Evolutionary conservation across 1,140 invertebrate species (phyloP), one percentile per base, ranked within the genome.

Genomic region (Mercenaria mercenaria): DNA sequence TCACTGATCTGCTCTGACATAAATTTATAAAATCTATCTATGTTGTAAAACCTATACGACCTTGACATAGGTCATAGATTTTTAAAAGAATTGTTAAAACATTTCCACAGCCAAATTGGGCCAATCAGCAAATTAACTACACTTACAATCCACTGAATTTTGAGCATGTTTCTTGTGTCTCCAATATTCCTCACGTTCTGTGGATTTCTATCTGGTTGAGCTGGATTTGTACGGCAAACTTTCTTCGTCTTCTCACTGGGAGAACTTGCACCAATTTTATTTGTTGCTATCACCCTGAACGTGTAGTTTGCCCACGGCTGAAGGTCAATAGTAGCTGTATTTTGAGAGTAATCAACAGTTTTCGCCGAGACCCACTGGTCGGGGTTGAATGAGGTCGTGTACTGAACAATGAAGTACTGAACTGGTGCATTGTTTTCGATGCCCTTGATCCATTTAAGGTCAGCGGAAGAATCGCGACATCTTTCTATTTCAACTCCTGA

Each of bases 271-370:
- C 99, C 99, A 92, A 99, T 98, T 96, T 99, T 99, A 96, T 99
- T 99, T 94, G 97, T 97, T 0, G 99, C 99, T 64, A 99, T 97
- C 0, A 99, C 98, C 61, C 99, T 97, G 97, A 99, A 99, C 0
- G 99, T 99, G 94, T 99, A 99, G 96, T 99, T 99, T 0, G 98
- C 97, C 98, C 98, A 99, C 0, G 99, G 98, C 13, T 91, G 86
- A 13, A 95, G 79, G 2, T 50, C 67, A 15, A 95, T 67, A 3
- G 79, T 90, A 15, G 91, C 91, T 32, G 72, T 91, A 43, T 89
- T 95, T 37, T 92, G 82, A 15, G 91, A 90, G n/a, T 91, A 82
- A 15, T 89, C 77, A 0, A 93, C 93, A 67, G 91, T 88, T 69
- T 89, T 86, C n/a, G 86, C 69, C 79, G 91, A 94, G 6, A 84